Evolutionary conservation across 1,140 invertebrate species (phyloP).

Genomic region (Heterodera carotae): DNA sequence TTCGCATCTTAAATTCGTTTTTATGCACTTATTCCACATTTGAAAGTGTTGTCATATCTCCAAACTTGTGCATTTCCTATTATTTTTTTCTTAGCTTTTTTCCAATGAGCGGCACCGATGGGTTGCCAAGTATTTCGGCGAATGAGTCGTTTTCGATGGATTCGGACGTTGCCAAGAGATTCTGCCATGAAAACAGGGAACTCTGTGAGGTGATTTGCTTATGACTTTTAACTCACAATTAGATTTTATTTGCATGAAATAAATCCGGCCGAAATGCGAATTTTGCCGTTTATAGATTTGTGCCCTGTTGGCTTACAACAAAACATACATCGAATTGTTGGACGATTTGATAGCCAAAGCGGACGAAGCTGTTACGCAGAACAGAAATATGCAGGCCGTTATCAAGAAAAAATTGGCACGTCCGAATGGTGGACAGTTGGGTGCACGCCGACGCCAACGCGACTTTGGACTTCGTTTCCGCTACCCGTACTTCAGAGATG

Average conservation of each 20-base stretch:
- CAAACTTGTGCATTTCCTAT: no score
- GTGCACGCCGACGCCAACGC: neutral
- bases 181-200: slow-evolving; percentile 19
- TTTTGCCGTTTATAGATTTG: slow-evolving; percentile 4
- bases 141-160: slow-evolving; percentile 5
- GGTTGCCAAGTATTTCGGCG: slow-evolving; percentile 18
- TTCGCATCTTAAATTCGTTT: neutral
- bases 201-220: neutral
- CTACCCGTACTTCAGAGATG: slow-evolving; percentile 43
- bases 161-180: slow-evolving; percentile 17
- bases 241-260: neutral
- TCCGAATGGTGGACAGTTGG: no score
- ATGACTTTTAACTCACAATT: neutral
- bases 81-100: no score
- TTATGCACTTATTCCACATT: neutral
- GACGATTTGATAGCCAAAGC: slow-evolving; percentile 35
- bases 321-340: slow-evolving; percentile 34
- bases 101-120: slow-evolving; percentile 11
- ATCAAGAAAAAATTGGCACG: neutral
- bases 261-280: neutral
- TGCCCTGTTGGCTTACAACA: slow-evolving; percentile 23
- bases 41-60: no score
- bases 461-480: slow-evolving; percentile 11
- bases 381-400: slow-evolving; percentile 19
- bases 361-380: slow-evolving; percentile 26